Percentiles rank a stretch among this genome's conserved stretches.
phyloP scores from a whole-genome alignment of 2,113 vertebrate genomes.

The Puffinus mauretanicus region DNA sequence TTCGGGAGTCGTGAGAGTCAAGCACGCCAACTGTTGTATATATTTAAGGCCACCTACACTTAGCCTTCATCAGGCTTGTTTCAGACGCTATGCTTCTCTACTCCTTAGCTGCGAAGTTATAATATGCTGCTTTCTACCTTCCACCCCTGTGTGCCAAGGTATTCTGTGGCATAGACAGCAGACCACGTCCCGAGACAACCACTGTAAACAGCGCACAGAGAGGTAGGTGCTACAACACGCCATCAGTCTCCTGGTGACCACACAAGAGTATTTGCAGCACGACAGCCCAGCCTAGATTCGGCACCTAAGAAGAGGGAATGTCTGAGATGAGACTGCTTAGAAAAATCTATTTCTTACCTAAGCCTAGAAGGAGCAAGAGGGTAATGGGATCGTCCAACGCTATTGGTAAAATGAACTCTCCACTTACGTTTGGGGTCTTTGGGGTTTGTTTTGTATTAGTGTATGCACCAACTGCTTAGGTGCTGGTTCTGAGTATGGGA shows the following conservation, averaged over 20 bases:
- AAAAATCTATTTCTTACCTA: slow-evolving; percentile 1
- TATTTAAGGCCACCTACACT: neutral
- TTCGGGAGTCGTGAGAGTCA: neutral
- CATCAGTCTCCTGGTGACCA: neutral
- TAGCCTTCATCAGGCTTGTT: neutral
- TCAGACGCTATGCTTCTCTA: neutral
- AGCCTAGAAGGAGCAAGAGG: neutral
- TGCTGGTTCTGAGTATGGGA: neutral
- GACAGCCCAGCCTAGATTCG: neutral
- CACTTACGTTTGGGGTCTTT: neutral
- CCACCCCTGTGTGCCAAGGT: neutral
- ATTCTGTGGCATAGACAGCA: neutral
- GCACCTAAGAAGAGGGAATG: neutral
- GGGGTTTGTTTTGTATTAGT: neutral
- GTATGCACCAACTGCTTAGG: neutral
- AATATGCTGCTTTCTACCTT: neutral
- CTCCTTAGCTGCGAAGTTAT: neutral
- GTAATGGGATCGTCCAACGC: neutral
- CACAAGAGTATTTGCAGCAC: neutral
- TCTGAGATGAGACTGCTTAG: neutral
- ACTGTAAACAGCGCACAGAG: neutral
- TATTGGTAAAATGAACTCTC: neutral
- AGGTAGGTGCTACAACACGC: neutral
- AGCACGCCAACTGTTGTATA: neutral
- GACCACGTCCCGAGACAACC: neutral